These are phyloP conservation scores for Sphaerodactylus townsendi DNA, from an alignment of 2,113 vertebrate species.

Conservation along the genomic window DNA sequence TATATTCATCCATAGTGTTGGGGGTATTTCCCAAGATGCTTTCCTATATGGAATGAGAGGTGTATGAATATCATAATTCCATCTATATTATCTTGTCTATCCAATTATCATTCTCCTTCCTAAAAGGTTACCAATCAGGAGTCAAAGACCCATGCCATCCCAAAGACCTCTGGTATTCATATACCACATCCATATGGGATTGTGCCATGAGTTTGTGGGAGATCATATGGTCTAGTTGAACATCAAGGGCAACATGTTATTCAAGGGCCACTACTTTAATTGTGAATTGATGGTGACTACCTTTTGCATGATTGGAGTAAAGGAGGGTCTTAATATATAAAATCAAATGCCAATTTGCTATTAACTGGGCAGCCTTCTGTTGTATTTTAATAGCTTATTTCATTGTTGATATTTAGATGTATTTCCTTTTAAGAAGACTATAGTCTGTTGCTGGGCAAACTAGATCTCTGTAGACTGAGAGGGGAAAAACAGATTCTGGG, in stretches of 20 bases:
- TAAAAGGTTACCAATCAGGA: background rate
- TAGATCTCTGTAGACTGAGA: no score
- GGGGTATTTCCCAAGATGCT: background rate
- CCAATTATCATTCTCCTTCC: no score
- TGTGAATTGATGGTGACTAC: background rate
- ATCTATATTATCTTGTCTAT: no score
- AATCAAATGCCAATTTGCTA: background rate
- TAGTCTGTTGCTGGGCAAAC: no score
- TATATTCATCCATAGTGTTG: no score
- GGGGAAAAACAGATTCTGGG: no score
- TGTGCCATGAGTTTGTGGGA: background rate
- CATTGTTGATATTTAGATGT: no score
- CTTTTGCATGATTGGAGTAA: background rate
- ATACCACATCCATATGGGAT: background rate
- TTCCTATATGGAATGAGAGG: background rate
- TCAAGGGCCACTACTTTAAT: background rate
- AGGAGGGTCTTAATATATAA: background rate
- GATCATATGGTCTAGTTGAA: background rate
- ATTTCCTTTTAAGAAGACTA: no score
- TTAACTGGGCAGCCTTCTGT: background rate
- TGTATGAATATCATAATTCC: background rate
- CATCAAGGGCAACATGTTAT: background rate
- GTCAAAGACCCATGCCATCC: background rate
- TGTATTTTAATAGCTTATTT: no score
- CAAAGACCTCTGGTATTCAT: background rate